Conservation (phyloP, 37 sponge, comb jelly and placozoan species). For the Sycon ciliatum region DNA sequence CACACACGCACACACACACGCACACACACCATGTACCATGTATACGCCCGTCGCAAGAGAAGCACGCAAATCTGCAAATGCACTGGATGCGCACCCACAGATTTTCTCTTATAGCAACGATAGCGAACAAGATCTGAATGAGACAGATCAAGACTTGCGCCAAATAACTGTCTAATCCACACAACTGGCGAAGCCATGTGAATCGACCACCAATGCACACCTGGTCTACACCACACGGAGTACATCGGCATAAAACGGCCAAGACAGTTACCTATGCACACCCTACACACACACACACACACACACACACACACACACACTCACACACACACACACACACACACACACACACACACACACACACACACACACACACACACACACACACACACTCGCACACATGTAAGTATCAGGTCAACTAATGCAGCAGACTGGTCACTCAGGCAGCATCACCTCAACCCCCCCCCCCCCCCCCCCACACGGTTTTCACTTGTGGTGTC, state of each 20-base stretch:
- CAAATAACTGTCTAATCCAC: too few relatives aligned
- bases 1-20: not conserved
- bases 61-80: too few relatives aligned
- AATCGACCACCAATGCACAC: too few relatives aligned
- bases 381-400: slow-evolving; percentile 18
- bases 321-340: slow-evolving; percentile 1
- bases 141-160: too few relatives aligned
- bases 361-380: slow-evolving; percentile 28
- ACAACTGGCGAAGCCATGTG: too few relatives aligned
- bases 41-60: too few relatives aligned
- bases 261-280: too few relatives aligned
- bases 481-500: slow-evolving; percentile 48
- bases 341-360: slow-evolving; percentile 18
- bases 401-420: not conserved
- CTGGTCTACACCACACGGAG: too few relatives aligned
- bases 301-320: not conserved
- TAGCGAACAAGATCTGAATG: too few relatives aligned
- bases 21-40: too few relatives aligned
- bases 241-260: too few relatives aligned
- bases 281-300: not conserved
- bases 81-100: not conserved
- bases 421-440: not conserved
- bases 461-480: slow-evolving; percentile 25
- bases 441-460: not conserved
- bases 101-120: not conserved